Evolutionary conservation across 2,113 vertebrate species (phyloP).

Genomic region (Cyphomyrus discorhynchus): DNA sequence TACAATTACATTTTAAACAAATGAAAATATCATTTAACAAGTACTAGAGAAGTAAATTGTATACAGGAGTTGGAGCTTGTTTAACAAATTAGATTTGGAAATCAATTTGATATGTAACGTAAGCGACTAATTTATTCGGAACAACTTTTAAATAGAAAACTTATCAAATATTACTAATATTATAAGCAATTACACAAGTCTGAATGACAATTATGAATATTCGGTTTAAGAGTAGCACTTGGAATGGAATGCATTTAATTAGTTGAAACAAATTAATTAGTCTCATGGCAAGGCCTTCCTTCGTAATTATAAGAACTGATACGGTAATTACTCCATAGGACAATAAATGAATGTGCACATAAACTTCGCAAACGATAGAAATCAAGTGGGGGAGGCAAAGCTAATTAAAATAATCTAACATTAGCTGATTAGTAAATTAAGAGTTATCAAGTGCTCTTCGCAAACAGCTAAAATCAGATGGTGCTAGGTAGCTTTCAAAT

Average conservation of each 20-base stretch:
- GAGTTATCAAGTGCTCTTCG: slow-evolving; percentile 32
- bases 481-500: slow-evolving; percentile 7
- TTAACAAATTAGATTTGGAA: not conserved
- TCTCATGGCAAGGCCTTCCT: slow-evolving; percentile 25
- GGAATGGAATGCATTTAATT: slow-evolving; percentile 35
- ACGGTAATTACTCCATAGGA: slow-evolving; percentile 37
- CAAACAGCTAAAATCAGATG: slow-evolving; percentile 27
- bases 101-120: not conserved
- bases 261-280: slow-evolving; percentile 41
- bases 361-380: slow-evolving; percentile 43
- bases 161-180: not conserved
- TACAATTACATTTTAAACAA: not conserved
- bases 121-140: not conserved
- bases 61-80: not conserved
- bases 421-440: slow-evolving; percentile 41
- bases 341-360: slow-evolving; percentile 38
- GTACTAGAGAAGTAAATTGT: not conserved
- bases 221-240: slow-evolving; percentile 18
- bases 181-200: not conserved
- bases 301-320: slow-evolving; percentile 43
- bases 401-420: slow-evolving; percentile 48
- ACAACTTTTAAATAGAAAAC: not conserved
- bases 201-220: slow-evolving; percentile 6
- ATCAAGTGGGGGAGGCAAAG: slow-evolving; percentile 38
- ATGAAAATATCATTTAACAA: not conserved